Percentiles rank a stretch among this genome's conserved stretches.
phyloP scores from a whole-genome alignment of 2,113 vertebrate genomes.

The Lipotes vexillifer region DNA sequence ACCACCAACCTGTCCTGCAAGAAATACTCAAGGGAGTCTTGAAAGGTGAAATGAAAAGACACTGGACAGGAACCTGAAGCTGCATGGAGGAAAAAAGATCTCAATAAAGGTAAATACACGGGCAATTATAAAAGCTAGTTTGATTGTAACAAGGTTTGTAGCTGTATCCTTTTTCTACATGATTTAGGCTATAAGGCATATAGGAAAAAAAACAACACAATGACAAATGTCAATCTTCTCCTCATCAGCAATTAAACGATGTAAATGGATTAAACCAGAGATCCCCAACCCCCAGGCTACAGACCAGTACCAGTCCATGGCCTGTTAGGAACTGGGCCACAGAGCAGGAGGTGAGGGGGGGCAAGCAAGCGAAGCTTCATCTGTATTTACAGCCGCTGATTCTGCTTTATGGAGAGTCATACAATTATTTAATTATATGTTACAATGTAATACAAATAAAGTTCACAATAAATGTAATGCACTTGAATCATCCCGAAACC shows the following conservation, averaged over 20 bases:
- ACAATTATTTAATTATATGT: no score
- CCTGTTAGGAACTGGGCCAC: no score
- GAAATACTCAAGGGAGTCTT: not conserved
- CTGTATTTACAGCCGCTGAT: no score
- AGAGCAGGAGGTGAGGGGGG: no score
- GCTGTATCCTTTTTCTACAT: not conserved
- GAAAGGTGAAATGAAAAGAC: not conserved
- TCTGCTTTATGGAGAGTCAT: no score
- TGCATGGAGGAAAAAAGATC: not conserved
- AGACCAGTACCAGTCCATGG: no score
- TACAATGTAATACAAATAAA: no score
- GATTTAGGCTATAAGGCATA: not conserved
- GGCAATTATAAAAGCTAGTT: not conserved
- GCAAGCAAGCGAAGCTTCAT: no score
- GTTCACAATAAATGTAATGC: no score
- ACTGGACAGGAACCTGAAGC: not conserved
- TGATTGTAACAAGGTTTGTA: not conserved
- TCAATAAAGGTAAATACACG: not conserved
- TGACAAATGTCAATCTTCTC: not conserved
- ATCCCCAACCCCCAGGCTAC: no score
- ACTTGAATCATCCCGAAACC: no score
- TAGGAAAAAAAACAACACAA: not conserved
- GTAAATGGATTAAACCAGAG: not conserved
- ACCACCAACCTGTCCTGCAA: not conserved
- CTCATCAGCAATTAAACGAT: not conserved